Base-by-base conservation (phyloP, 1,140 invertebrate genomes). In the Trichogramma pretiosum region DNA sequence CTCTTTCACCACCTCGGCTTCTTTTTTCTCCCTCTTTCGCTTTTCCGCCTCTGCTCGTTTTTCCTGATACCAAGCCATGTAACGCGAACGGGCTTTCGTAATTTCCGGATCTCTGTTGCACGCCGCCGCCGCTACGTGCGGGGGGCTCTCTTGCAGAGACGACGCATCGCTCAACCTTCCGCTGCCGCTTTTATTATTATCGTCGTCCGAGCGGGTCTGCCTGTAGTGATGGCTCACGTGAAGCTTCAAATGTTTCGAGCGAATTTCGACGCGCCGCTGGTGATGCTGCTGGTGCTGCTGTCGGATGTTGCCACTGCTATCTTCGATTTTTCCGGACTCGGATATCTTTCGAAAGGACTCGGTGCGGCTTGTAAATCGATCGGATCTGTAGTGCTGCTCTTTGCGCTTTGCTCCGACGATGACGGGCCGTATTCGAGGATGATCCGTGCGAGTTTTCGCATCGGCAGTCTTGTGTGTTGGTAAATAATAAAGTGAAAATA, bases 41-140 rank as follows among this genome's bases (percentile, higher is more conserved):
- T 51, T 56, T 46, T 69, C 67, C 51, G 60, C 55, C 35, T 67
- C 64, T 22, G 68, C 61, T 1, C 63, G 55, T 4, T 66, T 69
- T 7, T 66, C 60, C 18, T 74, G 72, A 52, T 77, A 76, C 75
- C 75, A 77, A 4, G 71, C 71, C 75, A 77, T 77, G 46, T 77
- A 76, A 16, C 75, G 63, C 10, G 74, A 72, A 48, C 62, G 65
- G 16, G 62, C 50, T 40, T 65, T 60, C 39, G 22, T 48, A 39
- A 26, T 56, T 45, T 22, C 58, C 35, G 7, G 50, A 26, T 51
- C 55, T 51, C 56, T 17, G 33, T 33, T 5, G 48, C 33, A 21
- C 45, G 56, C 26, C 39, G 17, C 7, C 37, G 43, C 37, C 16
- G 26, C n/a, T n/a, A n/a, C n/a, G n/a, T n/a, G n/a, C n/a, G n/a